Percentiles rank a stretch among this genome's conserved stretches.
Evolutionary conservation across 2,113 vertebrate genomes (phyloP).

Genomic region (Ibidorhyncha struthersii): DNA sequence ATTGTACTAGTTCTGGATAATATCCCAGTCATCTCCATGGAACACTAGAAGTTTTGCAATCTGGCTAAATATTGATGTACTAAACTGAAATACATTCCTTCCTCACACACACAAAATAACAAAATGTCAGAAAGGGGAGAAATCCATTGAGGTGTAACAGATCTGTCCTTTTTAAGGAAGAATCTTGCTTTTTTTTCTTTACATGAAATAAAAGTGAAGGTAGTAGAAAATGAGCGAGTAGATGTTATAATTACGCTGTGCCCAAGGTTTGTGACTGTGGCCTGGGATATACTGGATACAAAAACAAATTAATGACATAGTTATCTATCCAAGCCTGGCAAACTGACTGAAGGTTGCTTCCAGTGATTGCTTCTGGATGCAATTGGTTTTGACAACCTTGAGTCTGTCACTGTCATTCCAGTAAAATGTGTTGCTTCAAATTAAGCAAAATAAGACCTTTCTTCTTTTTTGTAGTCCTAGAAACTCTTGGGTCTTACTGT

Average conservation of each 20-base stretch:
- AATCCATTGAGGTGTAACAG: neutral
- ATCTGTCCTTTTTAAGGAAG: neutral
- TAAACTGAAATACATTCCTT: neutral
- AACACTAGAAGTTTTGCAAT: neutral
- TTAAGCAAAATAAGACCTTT: neutral
- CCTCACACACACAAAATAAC: neutral
- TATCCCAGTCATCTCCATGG: neutral
- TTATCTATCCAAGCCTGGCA: neutral
- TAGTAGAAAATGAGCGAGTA: neutral
- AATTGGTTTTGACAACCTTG: slow-evolving; percentile 11
- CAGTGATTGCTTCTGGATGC: neutral
- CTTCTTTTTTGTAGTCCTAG: neutral
- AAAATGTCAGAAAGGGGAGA: neutral
- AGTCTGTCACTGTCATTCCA: neutral
- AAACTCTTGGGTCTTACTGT: neutral
- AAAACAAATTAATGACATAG: neutral
- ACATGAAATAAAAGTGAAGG: neutral
- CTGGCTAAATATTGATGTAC: neutral
- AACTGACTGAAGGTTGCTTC: neutral
- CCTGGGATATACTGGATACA: neutral
- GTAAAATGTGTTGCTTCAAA: neutral
- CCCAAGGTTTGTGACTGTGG: neutral
- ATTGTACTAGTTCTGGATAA: neutral
- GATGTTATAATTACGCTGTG: neutral
- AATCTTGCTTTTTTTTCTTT: too few species aligned